Percentiles rank a stretch among this genome's conserved stretches.
These are phyloP conservation scores for Eriocheir sinensis DNA, from an alignment of 1,140 invertebrate genomes.

Conservation along the genomic window DNA sequence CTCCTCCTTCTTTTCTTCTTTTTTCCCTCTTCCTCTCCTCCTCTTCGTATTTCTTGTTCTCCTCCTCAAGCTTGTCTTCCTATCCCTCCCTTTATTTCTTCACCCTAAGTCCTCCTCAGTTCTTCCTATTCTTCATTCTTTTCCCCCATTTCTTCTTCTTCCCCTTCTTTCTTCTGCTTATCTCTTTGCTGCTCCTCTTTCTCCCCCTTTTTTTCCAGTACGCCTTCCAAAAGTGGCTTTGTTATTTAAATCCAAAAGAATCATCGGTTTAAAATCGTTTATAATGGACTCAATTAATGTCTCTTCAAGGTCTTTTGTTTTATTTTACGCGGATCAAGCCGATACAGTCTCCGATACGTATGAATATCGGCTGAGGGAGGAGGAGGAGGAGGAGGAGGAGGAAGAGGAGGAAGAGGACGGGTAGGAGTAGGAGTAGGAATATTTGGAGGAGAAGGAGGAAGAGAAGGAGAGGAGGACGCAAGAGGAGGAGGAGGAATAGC, in stretches of 20 bases:
- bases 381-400: not conserved
- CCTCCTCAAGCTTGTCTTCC: not conserved
- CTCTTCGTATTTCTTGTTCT: not conserved
- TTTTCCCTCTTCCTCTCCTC: not conserved
- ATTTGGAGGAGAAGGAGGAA: not conserved
- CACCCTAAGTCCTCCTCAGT: not conserved
- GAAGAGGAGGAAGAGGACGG: not conserved
- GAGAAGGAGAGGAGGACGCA: not conserved
- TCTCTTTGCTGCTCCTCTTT: not conserved
- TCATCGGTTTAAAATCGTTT: conserved; percentile 40
- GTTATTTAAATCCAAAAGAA: conserved; percentile 37
- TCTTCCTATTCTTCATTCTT: not conserved
- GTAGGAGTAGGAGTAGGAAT: not conserved
- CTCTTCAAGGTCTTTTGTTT: not conserved
- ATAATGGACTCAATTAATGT: conserved; percentile 45
- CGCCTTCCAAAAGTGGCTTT: not conserved
- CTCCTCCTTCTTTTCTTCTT: not conserved
- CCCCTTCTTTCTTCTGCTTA: not conserved
- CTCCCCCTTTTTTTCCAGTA: not conserved
- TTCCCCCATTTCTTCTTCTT: not conserved
- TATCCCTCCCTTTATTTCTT: not conserved
- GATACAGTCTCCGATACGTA: not conserved
- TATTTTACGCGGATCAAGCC: not conserved
- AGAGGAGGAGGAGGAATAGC: not conserved
- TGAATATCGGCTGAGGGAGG: not conserved